These are phyloP conservation scores for Coracopsis vasa DNA, from an alignment of 2,113 vertebrate species.

Conservation along the genomic window DNA sequence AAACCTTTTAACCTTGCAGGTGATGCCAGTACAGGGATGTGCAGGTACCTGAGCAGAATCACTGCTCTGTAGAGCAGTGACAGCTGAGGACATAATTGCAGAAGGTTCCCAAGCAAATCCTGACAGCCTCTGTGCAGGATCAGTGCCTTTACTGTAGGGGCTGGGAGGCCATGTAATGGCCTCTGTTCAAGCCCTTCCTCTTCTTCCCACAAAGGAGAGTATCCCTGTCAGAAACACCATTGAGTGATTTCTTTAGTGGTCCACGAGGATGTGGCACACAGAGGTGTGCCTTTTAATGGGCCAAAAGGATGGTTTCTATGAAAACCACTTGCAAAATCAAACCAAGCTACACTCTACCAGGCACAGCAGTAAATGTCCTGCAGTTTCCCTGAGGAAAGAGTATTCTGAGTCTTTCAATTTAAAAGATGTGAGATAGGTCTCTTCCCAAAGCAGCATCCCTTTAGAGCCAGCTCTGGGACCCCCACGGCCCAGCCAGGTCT, in stretches of 20 bases:
- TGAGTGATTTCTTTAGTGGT: not conserved
- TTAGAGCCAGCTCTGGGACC: not conserved
- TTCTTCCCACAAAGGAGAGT: not conserved
- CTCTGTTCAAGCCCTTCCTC: not conserved
- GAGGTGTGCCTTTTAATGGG: not conserved
- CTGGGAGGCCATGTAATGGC: accelerated
- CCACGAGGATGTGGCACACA: accelerated
- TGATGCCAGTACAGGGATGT: not conserved
- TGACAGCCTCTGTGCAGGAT: not conserved
- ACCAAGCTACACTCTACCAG: not conserved
- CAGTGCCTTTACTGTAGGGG: not conserved
- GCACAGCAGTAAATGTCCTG: not conserved
- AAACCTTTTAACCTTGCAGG: not conserved
- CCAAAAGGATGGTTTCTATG: not conserved
- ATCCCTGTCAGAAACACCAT: not conserved
- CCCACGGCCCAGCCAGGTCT: not conserved
- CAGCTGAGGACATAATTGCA: not conserved
- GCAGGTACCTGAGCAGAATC: not conserved
- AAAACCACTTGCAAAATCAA: not conserved
- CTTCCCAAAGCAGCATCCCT: not conserved
- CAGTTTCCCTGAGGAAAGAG: not conserved
- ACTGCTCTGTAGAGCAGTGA: not conserved
- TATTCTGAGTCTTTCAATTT: not conserved
- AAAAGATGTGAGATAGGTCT: not conserved
- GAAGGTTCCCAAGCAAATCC: not conserved